Evolutionary conservation across 2,113 vertebrate species (phyloP).

Genomic region (Myiozetetes cayanensis): DNA sequence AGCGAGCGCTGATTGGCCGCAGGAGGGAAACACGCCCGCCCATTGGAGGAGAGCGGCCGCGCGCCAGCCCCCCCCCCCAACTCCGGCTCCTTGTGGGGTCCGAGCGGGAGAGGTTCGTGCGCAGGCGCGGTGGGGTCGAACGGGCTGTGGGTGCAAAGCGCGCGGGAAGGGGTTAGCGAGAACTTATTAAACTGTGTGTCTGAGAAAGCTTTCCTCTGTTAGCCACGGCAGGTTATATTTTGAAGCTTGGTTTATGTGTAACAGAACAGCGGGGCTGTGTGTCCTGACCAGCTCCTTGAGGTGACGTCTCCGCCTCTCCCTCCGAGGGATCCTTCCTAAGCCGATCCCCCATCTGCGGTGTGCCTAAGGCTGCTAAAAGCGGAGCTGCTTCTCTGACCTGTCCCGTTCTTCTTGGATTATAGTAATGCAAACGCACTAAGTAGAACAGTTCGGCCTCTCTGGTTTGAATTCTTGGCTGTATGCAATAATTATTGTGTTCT

Average conservation of each 20-base stretch:
- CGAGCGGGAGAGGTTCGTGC: neutral
- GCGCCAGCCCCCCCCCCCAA: too few relatives aligned
- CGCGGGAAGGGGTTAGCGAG: rapidly evolving
- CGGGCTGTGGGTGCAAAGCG: rapidly evolving
- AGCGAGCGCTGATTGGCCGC: neutral
- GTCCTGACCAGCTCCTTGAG: neutral
- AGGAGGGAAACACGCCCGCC: rapidly evolving
- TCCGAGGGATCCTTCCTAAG: neutral
- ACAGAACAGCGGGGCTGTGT: rapidly evolving
- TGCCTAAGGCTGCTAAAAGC: neutral
- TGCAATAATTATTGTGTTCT: rapidly evolving
- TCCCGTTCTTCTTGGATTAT: neutral
- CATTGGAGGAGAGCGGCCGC: neutral
- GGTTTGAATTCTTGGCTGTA: neutral
- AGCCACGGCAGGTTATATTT: rapidly evolving
- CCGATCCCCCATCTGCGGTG: neutral
- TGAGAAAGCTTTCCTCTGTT: neutral
- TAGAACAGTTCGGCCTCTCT: neutral
- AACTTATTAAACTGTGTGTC: rapidly evolving
- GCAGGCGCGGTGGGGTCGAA: neutral
- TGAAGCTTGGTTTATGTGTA: neutral
- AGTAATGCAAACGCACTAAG: neutral
- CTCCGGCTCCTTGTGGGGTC: neutral
- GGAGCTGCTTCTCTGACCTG: neutral
- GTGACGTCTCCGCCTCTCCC: rapidly evolving